These are phyloP conservation scores for Molorchus minor DNA, from an alignment of 2,888 invertebrate genomes.

Conservation along the genomic window DNA sequence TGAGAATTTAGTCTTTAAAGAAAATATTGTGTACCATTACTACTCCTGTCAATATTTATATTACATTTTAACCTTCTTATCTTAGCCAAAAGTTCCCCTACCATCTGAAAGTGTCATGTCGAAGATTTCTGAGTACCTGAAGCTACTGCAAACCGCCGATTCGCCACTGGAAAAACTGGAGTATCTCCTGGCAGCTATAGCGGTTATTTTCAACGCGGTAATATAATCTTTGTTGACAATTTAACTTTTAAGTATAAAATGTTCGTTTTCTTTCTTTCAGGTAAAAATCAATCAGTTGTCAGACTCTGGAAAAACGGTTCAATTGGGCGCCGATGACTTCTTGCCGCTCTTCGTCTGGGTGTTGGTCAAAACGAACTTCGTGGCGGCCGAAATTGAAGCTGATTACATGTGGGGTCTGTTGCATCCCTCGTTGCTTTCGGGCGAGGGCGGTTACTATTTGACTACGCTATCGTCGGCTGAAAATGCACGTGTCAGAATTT, in stretches of 20 bases:
- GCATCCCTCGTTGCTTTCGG: constrained; percentile 88
- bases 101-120: constrained; percentile 80
- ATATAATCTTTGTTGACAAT: constrained; percentile 37
- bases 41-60: neutral
- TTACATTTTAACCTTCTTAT: constrained; percentile 30
- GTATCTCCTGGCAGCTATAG: constrained; percentile 87
- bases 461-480: constrained; percentile 93
- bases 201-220: constrained; percentile 85
- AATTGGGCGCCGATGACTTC: constrained; percentile 86
- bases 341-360: constrained; percentile 93
- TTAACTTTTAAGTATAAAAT: neutral
- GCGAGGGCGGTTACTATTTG: constrained; percentile 94
- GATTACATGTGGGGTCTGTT: constrained; percentile 95
- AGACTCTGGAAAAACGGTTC: constrained; percentile 65
- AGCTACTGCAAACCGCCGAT: constrained; percentile 88
- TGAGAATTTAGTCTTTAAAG: too few relatives aligned
- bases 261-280: constrained; percentile 57
- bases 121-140: constrained; percentile 80
- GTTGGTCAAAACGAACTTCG: constrained; percentile 86
- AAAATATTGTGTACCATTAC: too few relatives aligned
- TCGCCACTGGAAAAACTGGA: constrained; percentile 94
- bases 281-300: constrained; percentile 69
- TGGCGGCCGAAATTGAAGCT: constrained; percentile 93
- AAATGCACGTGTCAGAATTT: too few relatives aligned
- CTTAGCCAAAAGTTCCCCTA: constrained; percentile 75